Conservation (phyloP, 2,797 vertebrate species). For the Dendrocincla tyrannina region DNA sequence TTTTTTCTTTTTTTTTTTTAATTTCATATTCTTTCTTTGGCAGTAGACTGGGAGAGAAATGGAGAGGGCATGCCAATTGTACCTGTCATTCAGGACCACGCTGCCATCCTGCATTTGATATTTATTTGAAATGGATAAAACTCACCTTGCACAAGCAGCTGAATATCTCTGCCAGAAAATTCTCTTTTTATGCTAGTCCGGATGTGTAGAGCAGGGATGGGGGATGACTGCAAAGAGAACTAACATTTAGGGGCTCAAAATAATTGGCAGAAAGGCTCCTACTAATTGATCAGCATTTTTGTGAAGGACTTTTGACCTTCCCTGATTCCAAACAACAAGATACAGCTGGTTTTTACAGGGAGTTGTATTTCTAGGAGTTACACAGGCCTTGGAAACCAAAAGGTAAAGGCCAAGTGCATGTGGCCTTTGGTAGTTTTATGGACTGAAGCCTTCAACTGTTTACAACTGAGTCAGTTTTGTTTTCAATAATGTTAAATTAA, state of each 20-base stretch:
- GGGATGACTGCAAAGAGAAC: not conserved
- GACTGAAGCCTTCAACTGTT: constrained; percentile 2
- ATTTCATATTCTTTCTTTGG: not conserved
- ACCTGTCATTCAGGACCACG: not conserved
- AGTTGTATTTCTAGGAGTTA: not conserved
- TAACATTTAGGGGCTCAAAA: not conserved
- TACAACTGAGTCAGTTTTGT: constrained; percentile 20
- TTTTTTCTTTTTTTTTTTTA: not conserved
- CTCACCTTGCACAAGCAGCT: not conserved
- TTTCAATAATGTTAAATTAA: constrained; percentile 46
- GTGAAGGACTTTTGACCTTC: not conserved
- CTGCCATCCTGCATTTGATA: not conserved
- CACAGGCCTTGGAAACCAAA: not conserved
- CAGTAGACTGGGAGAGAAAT: not conserved
- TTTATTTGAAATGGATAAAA: not conserved
- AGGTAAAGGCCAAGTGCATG: not conserved
- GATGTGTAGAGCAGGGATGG: not conserved
- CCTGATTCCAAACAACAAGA: not conserved
- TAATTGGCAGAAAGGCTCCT: not conserved
- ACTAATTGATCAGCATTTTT: not conserved
- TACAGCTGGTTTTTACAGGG: not conserved
- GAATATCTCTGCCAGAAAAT: not conserved
- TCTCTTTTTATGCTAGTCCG: not conserved
- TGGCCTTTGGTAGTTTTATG: not conserved
- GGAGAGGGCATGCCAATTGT: not conserved